phyloP scores from a whole-genome alignment of 2,888 invertebrate species.

The Apotomis capreana region DNA sequence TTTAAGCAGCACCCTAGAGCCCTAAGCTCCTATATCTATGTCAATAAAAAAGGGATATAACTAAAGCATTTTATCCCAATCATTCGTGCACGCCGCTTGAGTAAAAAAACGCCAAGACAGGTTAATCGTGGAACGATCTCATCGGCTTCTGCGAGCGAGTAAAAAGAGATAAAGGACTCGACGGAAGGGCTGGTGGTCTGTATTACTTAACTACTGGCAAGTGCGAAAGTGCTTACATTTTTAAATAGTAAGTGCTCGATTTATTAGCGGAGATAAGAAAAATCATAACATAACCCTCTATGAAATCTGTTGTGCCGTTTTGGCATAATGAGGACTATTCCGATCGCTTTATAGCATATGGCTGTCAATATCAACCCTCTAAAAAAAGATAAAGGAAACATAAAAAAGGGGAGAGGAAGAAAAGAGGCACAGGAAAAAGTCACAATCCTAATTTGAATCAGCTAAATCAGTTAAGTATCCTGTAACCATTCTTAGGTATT shows the following conservation, averaged over 20 bases:
- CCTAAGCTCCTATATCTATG: not conserved
- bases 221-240: slow-evolving; percentile 20
- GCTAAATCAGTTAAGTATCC: too few species aligned
- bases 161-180: slow-evolving; percentile 39
- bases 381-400: too few species aligned
- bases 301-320: too few species aligned
- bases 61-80: slow-evolving; percentile 24
- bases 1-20: not conserved
- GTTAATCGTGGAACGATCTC: slow-evolving; percentile 46
- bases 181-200: slow-evolving; percentile 39
- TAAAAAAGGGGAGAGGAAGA: too few species aligned
- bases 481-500: too few species aligned
- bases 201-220: slow-evolving; percentile 36
- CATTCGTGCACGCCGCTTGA: slow-evolving; percentile 12
- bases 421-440: too few species aligned
- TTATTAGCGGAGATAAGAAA: too few species aligned
- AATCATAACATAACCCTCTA: too few species aligned
- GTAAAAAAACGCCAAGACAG: slow-evolving; percentile 43
- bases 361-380: too few species aligned
- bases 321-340: too few species aligned
- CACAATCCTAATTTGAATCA: too few species aligned
- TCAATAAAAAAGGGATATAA: slow-evolving; percentile 19
- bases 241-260: not conserved
- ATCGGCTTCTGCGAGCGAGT: slow-evolving; percentile 38
- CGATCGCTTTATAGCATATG: too few species aligned